A percentile compares a stretch with the other conserved stretches of the same genome.
Evolutionary conservation across 2,888 invertebrate genomes (phyloP).

Genomic region (Mechanitis mazaeus): DNA sequence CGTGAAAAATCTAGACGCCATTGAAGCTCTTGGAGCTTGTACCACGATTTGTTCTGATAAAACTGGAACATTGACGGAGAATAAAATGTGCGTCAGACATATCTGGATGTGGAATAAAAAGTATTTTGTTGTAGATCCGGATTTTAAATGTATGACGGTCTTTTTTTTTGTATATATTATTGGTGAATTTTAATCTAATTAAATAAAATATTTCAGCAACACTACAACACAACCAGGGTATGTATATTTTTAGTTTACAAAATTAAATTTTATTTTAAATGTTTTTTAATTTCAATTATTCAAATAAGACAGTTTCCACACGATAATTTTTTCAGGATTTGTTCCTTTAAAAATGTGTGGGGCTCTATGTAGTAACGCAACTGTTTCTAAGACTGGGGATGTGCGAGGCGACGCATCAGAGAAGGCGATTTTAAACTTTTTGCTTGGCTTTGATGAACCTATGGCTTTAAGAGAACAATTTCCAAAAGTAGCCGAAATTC

Average conservation of each 20-base stretch:
- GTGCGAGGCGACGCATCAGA: conserved; percentile 93
- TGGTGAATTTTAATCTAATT: conserved; percentile 5
- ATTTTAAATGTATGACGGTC: conserved; percentile 39
- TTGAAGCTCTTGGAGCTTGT: conserved; percentile 98
- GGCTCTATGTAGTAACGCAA: conserved; percentile 96
- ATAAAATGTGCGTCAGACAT: conserved; percentile 98
- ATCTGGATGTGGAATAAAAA: conserved; percentile 98
- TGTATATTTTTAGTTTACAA: neutral
- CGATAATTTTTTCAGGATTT: conserved; percentile 74
- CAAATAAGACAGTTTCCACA: conserved; percentile 3
- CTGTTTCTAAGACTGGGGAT: conserved; percentile 88
- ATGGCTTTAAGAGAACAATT: conserved; percentile 84
- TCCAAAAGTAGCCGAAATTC: conserved; percentile 92
- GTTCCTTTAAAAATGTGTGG: conserved; percentile 91
- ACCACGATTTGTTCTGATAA: conserved; percentile 99
- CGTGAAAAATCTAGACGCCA: conserved; percentile 98
- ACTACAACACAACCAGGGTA: conserved; percentile 45
- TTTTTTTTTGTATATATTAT: neutral
- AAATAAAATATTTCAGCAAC: conserved; percentile 41
- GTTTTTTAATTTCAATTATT: neutral
- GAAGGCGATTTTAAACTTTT: conserved; percentile 90
- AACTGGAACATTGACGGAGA: conserved; percentile 98
- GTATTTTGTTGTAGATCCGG: conserved; percentile 84
- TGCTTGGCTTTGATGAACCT: conserved; percentile 80
- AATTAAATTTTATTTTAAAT: too few species aligned